Evolutionary conservation across 2,888 invertebrate species (phyloP), one percentile per base, ranked within the genome.

Genomic region (Labia minor): DNA sequence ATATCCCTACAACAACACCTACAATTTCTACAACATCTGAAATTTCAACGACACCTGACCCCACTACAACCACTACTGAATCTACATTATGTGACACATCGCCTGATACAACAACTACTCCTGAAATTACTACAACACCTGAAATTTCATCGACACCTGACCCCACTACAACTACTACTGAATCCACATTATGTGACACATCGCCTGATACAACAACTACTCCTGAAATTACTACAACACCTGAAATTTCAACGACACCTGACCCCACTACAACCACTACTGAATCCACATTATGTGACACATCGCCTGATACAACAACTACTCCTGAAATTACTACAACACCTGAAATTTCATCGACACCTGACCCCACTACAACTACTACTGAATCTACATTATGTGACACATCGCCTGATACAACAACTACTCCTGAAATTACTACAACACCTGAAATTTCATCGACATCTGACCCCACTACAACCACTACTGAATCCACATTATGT

Each of bases 191-290:
- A n/a, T n/a, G n/a, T n/a, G n/a, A n/a, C n/a, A n/a, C n/a, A n/a
- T n/a, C n/a, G n/a, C 26, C 26, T 26, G 26, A 26, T 6, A 26
- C 26, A 3, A 3, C 26, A 1, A 14, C 65, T 10, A 65, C 61
- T 20, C 61, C 62, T 11, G 18, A 61, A 19, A 19, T 61, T 16
- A 65, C 65, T 61, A 61, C 62, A n/a, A n/a, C 65, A 1, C 65
- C 65, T 1, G 37, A 26, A n/a, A 37, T 33, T 11, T n/a, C 64
- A 1, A 20, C 64, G n/a, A 64, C 64, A 1, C 21, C 20, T 1
- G 19, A n/a, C n/a, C 19, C 64, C 21, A 64, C 64, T 14, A 26
- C 20, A 10, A 18, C 65, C 18, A 26, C 65, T 16, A 33, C 26
- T 10, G 65, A 65, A 8, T 1, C 49, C 19, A 19, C 65, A 6